Evolutionary conservation across 2,888 invertebrate genomes (phyloP).

Genomic region (Hololepta plana): DNA sequence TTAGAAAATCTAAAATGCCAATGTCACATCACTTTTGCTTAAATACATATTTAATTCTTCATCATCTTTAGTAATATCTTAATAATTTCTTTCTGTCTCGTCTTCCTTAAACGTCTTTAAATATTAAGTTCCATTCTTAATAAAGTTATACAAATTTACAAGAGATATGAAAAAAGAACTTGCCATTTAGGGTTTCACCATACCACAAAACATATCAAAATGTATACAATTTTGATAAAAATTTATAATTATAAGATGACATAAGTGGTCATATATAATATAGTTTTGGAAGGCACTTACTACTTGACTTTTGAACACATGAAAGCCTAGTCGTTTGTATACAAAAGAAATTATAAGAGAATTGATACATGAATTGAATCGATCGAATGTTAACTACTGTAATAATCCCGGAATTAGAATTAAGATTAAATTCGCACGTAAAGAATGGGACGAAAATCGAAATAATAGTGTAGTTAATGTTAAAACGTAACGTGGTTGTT

Average conservation of each 20-base stretch:
- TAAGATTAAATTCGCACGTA: no score
- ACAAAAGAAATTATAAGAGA: no score
- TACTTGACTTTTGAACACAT: constrained; percentile 62
- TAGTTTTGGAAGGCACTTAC: constrained; percentile 60
- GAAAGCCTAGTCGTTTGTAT: constrained; percentile 46
- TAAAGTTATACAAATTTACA: constrained; percentile 20
- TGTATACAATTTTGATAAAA: constrained; percentile 24
- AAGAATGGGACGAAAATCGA: no score
- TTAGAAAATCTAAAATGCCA: constrained; percentile 21
- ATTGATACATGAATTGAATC: no score
- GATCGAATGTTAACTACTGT: no score
- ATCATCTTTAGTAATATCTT: constrained; percentile 4
- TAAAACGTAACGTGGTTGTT: no score
- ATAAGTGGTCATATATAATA: constrained; percentile 40
- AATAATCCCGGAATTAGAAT: no score
- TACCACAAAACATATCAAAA: constrained; percentile 29
- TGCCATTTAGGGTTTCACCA: constrained; percentile 68
- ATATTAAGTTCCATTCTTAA: constrained; percentile 13
- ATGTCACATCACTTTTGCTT: constrained; percentile 26
- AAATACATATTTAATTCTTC: constrained; percentile 10
- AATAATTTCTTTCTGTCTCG: constrained; percentile 5
- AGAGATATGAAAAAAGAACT: constrained; percentile 30
- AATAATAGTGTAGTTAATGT: no score
- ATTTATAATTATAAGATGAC: constrained; percentile 25
- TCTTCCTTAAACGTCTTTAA: no score